Base-by-base conservation (phyloP, 2,888 invertebrate genomes). In the Acholoe squamosa region DNA sequence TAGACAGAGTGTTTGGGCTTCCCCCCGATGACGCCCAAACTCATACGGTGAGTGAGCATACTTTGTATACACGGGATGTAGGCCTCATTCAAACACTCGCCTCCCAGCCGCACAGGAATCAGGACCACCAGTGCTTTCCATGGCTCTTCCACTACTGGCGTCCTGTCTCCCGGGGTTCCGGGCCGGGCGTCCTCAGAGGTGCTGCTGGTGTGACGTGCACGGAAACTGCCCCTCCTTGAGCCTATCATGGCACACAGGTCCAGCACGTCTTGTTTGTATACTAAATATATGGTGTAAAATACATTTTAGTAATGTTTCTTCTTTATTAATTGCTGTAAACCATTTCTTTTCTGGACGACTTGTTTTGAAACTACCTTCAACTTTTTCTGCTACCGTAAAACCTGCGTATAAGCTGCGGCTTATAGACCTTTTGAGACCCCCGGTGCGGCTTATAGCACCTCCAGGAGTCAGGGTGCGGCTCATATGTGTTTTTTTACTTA, bases 11-110 rank as follows among this genome's bases (percentile, higher is more conserved):
- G 98, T 95, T 98, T 98, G 0, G 99, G 99, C 93, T 98, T 97
- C 22, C 99, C 99, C 12, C 99, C 99, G 94, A 99, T 98, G 89
- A 99, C 97, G 33, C 99, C 99, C 94, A 99, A 97, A 94, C 98
- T 98, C 94, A 97, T 97, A 93, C 98, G 97, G 92, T 98, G 96
- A 92, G 97, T 97, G 67, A 99, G 97, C 84, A 98, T 96, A 54
- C 97, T 97, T 91, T 98, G 98, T 51, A 99, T 96, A 95, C 98
- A 98, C 22, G 98, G 97, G 19, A 97, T 97, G 96, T 99, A 99
- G 89, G 97, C 97, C 5, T 97, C 97, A 96, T 98, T 98, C 92
- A 98, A 96, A 95, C 97, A 97, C 93, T 98, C 98, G 31, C 97
- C 97, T n/a, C 98, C 98, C 93, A 98, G 96, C 93, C 98, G 97